These are phyloP conservation scores for Mesoligia furuncula DNA, from an alignment of 2,888 invertebrate genomes.

Conservation along the genomic window DNA sequence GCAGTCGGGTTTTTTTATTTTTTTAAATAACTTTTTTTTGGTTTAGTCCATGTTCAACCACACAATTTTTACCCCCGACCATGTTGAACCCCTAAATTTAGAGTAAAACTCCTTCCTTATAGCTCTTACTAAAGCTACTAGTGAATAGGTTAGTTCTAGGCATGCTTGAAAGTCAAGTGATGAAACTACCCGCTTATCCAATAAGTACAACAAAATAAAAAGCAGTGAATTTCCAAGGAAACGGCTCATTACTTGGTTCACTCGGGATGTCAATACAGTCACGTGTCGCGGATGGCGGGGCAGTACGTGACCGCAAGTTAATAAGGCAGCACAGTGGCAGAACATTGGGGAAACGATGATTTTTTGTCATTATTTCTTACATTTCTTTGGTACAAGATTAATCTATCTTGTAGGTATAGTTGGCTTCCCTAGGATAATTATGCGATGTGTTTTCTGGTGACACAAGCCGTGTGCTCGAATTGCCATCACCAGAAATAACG, in stretches of 20 bases:
- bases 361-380: slow-evolving; percentile 53
- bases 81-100: too few species aligned
- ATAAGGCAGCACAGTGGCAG: slow-evolving; percentile 45
- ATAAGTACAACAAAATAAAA: neutral
- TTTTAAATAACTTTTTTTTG: too few species aligned
- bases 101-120: neutral
- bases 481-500: neutral
- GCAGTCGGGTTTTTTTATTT: too few species aligned
- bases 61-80: too few species aligned
- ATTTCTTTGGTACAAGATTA: slow-evolving; percentile 25
- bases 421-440: neutral
- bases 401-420: slow-evolving; percentile 1
- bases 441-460: neutral
- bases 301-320: slow-evolving; percentile 47
- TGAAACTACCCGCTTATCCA: too few species aligned
- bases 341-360: slow-evolving; percentile 14
- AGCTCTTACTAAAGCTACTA: neutral
- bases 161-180: neutral
- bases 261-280: slow-evolving; percentile 34
- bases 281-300: slow-evolving; percentile 38
- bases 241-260: slow-evolving; percentile 38
- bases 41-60: too few species aligned
- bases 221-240: slow-evolving; percentile 12
- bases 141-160: neutral
- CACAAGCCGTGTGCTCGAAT: neutral